Conservation (phyloP, 1,140 invertebrate species). For the Melanaphis sacchari region DNA sequence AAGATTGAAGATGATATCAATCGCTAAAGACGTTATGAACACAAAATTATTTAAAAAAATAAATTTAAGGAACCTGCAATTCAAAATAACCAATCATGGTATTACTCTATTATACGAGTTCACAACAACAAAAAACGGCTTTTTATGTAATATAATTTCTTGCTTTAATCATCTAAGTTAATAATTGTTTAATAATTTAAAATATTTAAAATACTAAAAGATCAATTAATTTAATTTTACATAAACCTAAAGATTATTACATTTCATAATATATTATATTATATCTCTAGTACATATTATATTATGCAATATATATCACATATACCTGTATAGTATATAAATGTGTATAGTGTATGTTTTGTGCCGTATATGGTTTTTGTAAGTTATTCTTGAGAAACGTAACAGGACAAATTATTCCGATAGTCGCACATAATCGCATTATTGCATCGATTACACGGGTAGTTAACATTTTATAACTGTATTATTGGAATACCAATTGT, state of each 20-base stretch:
- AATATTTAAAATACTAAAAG: neutral
- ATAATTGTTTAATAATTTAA: slow-evolving; percentile 13
- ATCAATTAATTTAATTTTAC: neutral
- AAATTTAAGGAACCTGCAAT: neutral
- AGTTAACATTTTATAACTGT: slow-evolving; percentile 55
- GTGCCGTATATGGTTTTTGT: slow-evolving; percentile 20
- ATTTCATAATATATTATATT: neutral
- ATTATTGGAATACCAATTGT: slow-evolving; percentile 30
- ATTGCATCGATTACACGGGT: slow-evolving; percentile 30
- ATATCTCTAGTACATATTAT: neutral
- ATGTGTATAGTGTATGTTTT: neutral
- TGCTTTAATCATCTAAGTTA: neutral
- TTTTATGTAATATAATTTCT: slow-evolving; percentile 10
- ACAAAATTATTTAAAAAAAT: neutral
- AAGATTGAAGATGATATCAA: neutral
- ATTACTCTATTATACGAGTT: neutral
- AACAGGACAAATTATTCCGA: slow-evolving; percentile 37
- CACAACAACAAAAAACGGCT: neutral
- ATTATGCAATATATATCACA: neutral
- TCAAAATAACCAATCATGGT: neutral
- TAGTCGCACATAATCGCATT: slow-evolving; percentile 19
- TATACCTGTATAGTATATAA: neutral
- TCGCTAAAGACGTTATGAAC: neutral
- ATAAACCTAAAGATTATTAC: neutral
- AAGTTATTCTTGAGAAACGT: neutral